Base-by-base conservation (phyloP, 2,797 vertebrate species). In the Eutrigla gurnardus region DNA sequence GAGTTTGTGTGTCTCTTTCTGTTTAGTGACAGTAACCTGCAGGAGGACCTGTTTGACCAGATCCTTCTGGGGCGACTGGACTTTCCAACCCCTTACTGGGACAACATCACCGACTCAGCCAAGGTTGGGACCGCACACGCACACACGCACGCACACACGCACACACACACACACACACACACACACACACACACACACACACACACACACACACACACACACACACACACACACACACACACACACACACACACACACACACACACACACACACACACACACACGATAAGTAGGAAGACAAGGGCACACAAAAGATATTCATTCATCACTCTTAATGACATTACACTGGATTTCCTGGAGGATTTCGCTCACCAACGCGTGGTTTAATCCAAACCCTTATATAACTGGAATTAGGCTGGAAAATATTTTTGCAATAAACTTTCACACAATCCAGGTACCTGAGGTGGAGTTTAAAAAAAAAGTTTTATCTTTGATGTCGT, bases 1-100 rank as follows among this genome's bases (percentile, higher is more conserved):
- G 11, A 58, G 11, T 61, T 11, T 25, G 49, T 72, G 18, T 47
- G 42, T 70, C n/a, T 60, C 32, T 66, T n/a, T 66, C 17, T 39
- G 1, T 79, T 10, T 67, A 99, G 98, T 93, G 98, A 99, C 84
- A 97, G 95, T 87, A 97, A 98, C 83, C 93, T 94, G 49, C 98
- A 99, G 81, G 98, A 99, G 90, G 98, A 98, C 78, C 94, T 99
- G 86, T 99, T 99, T 73, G 97, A 99, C 84, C 98, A 99, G 93
- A 99, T 99, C 87, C 94, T 99, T 39, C 89, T 94, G 46, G 98
- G 98, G 13, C 96, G 90, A 65, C 91, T 99, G 83, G 96, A 99
- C 78, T 99, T 97, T 77, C 98, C 98, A 45, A 96, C 96, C 78
- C 97, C 98, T 9, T 99, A 98, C 91, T 99, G 98, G 98, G 97